Percentiles rank a stretch among this genome's conserved stretches.
Conservation (phyloP, 23 tunicate genomes). For the Styela plicata region DNA sequence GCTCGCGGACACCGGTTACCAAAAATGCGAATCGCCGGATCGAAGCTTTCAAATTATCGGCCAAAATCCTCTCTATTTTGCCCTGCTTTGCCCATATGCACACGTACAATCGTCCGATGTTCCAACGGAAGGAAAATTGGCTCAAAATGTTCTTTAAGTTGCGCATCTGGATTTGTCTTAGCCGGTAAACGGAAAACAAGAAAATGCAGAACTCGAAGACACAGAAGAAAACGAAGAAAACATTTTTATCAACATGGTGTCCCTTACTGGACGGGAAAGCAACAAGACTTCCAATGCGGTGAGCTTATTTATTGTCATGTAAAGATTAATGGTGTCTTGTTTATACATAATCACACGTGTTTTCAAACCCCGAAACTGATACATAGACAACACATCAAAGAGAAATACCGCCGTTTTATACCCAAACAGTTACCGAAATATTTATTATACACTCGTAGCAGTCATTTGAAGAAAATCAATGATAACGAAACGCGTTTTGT, state of each 20-base stretch:
- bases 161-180: constrained; percentile 1
- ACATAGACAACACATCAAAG: neutral
- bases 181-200: neutral
- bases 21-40: neutral
- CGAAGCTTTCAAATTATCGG: neutral
- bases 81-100: neutral
- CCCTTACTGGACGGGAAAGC: constrained; percentile 9
- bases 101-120: constrained; percentile 1
- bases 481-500: too few relatives aligned
- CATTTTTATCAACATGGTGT: neutral
- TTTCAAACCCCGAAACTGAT: neutral
- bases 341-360: neutral
- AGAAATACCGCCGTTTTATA: neutral
- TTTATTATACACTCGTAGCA: too few relatives aligned
- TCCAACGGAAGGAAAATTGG: neutral
- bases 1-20: neutral
- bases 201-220: neutral
- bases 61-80: neutral
- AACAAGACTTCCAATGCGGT: constrained; percentile 6
- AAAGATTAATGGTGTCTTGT: neutral
- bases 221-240: neutral
- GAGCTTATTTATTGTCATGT: neutral
- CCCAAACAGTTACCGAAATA: too few relatives aligned
- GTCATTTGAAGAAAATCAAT: too few relatives aligned
- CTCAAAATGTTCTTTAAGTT: constrained; percentile 7